A percentile compares a stretch with the other conserved stretches of the same genome.
Conservation (phyloP, 2,797 vertebrate genomes). For the Sternarchorhynchus goeldii region DNA sequence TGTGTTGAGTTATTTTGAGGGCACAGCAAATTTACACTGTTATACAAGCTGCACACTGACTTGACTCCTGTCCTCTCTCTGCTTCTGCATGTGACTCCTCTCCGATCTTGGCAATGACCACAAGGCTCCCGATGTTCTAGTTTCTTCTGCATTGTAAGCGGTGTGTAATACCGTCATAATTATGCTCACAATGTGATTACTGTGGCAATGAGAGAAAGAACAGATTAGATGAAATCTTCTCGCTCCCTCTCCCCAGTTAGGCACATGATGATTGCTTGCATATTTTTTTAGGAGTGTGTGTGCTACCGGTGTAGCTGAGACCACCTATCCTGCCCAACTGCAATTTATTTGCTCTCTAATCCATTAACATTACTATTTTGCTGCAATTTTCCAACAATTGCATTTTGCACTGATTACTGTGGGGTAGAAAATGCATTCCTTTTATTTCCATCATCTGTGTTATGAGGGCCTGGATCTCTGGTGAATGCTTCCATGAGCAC, state of each 20-base stretch:
- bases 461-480: not conserved
- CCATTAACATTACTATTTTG: conserved; percentile 13
- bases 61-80: too few relatives aligned
- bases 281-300: not conserved
- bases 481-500: not conserved
- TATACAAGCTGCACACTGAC: too few relatives aligned
- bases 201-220: not conserved
- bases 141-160: not conserved
- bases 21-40: too few relatives aligned
- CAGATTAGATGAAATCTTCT: conserved; percentile 19
- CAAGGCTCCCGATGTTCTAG: not conserved
- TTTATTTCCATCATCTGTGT: conserved; percentile 6
- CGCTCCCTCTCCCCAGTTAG: conserved; percentile 6
- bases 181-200: conserved; percentile 26
- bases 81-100: too few relatives aligned
- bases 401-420: conserved; percentile 10
- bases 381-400: conserved; percentile 1
- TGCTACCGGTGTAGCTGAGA: not conserved
- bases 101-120: not conserved
- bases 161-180: conserved; percentile 27
- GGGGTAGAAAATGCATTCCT: not conserved
- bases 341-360: conserved; percentile 2
- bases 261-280: conserved; percentile 30
- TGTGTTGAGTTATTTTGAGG: too few relatives aligned
- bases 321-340: conserved; percentile 6